Evolutionary conservation across 2,797 vertebrate genomes (phyloP).

Genomic region (Syngnathus rostellatus): DNA sequence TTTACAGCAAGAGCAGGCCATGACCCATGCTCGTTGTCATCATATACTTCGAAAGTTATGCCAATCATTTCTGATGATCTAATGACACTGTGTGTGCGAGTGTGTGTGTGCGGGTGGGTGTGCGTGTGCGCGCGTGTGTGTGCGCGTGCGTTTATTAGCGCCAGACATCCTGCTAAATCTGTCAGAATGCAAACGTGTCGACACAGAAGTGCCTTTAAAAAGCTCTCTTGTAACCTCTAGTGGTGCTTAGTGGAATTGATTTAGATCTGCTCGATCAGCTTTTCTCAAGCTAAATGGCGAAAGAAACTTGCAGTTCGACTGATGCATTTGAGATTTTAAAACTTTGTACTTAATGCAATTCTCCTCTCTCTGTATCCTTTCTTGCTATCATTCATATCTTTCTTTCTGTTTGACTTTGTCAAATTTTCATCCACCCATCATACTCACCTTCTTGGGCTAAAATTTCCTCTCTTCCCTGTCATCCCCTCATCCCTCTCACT

Average conservation of each 20-base stretch:
- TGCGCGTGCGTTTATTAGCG: constrained; percentile 19
- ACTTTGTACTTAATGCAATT: constrained; percentile 43
- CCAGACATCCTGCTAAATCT: constrained; percentile 30
- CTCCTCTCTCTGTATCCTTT: constrained; percentile 18
- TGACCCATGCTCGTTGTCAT: constrained; percentile 35
- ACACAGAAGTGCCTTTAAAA: constrained; percentile 13
- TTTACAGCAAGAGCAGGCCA: constrained; percentile 23
- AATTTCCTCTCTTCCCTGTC: constrained; percentile 5
- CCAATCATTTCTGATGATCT: constrained; percentile 49
- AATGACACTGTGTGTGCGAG: constrained; percentile 18
- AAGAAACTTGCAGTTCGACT: not conserved
- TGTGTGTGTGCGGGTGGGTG: constrained; percentile 18
- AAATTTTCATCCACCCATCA: not conserved
- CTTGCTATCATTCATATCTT: not conserved
- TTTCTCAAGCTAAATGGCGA: not conserved
- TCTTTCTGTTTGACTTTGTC: not conserved
- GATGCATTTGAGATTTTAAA: not conserved
- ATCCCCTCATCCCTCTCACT: constrained; percentile 46
- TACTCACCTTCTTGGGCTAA: not conserved
- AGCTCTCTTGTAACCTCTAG: constrained; percentile 33
- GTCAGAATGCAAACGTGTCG: constrained; percentile 50
- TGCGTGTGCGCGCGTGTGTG: constrained; percentile 19
- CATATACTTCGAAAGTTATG: constrained; percentile 66
- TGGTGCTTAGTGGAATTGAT: constrained; percentile 17
- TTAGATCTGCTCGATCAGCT: not conserved